phyloP scores from a whole-genome alignment of 2,888 invertebrate species.

The Archips crataeganus region DNA sequence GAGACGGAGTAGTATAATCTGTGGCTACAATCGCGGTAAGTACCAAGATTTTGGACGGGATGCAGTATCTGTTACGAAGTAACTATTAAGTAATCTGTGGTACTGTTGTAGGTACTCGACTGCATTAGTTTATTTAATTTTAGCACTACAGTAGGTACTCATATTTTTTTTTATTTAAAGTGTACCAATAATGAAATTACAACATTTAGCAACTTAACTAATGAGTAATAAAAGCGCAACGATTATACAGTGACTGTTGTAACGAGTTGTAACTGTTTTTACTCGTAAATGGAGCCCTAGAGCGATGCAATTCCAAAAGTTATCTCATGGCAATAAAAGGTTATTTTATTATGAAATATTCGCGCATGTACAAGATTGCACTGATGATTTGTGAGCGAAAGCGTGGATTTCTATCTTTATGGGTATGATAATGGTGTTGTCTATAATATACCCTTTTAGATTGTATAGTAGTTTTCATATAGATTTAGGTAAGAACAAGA shows the following conservation, averaged over 20 bases:
- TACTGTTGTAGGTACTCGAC: background rate
- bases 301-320: conserved; percentile 50
- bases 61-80: too few species aligned
- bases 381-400: conserved; percentile 37
- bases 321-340: conserved; percentile 44
- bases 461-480: background rate
- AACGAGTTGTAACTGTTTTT: conserved; percentile 46
- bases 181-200: background rate
- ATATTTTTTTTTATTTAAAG: background rate
- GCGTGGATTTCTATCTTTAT: conserved; percentile 28
- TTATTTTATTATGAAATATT: conserved; percentile 40
- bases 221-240: conserved; percentile 27
- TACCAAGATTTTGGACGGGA: too few species aligned
- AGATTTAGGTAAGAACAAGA: background rate
- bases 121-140: background rate
- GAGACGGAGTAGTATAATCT: too few species aligned
- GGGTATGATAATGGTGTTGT: background rate
- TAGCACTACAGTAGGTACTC: background rate
- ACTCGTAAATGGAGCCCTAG: conserved; percentile 43
- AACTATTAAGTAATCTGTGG: too few species aligned
- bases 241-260: conserved; percentile 47
- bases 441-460: background rate
- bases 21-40: too few species aligned
- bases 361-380: conserved; percentile 42
- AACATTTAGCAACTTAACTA: background rate